Evolutionary conservation across 1,140 invertebrate species (phyloP).

Genomic region (Cepaea nemoralis): DNA sequence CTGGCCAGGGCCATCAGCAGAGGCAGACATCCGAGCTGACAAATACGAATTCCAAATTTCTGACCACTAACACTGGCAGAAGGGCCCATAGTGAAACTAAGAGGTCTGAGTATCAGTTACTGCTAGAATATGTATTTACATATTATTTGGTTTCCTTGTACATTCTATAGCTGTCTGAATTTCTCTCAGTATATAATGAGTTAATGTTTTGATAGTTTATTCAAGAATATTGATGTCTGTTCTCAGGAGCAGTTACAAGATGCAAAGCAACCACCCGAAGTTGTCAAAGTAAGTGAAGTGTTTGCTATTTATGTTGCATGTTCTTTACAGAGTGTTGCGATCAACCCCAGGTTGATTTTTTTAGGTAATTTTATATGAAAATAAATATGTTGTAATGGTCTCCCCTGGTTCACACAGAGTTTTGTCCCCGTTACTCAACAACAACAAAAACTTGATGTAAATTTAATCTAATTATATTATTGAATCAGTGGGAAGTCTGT

Average conservation of each 20-base stretch:
- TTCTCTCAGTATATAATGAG: neutral
- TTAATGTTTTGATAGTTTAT: neutral
- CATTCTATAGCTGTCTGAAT: no score
- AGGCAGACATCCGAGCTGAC: no score
- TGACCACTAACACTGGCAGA: no score
- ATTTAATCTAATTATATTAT: neutral
- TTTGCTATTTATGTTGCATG: no score
- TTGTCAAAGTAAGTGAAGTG: conserved; percentile 35
- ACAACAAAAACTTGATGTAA: neutral
- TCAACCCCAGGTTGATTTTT: neutral
- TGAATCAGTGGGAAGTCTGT: neutral
- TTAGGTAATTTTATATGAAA: neutral
- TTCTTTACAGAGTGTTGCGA: neutral
- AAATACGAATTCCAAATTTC: no score
- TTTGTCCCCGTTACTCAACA: neutral
- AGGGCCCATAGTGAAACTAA: no score
- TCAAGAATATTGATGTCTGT: neutral
- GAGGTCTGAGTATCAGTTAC: no score
- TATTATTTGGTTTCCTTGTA: no score
- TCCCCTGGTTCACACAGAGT: no score
- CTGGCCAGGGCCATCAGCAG: no score
- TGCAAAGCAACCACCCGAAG: conserved; percentile 36
- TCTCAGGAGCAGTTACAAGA: conserved; percentile 34
- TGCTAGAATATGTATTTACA: no score
- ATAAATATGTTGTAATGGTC: neutral